Conservation (phyloP, 2,113 vertebrate genomes). For the Psittacara wagleri region DNA sequence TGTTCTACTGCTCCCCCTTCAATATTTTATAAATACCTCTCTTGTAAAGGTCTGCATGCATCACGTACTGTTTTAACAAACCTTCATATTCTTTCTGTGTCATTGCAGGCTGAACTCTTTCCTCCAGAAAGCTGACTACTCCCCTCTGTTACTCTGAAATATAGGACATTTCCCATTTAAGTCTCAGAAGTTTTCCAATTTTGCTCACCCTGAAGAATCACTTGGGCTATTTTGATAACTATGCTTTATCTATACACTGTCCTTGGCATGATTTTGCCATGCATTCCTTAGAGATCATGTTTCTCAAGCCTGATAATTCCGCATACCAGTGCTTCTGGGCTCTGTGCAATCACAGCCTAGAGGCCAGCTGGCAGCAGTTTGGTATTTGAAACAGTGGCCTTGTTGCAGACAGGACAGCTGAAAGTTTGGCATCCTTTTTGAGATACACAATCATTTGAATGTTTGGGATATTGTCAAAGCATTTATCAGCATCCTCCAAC, state of each 20-base stretch:
- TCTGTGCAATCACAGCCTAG: background rate
- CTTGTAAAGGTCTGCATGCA: background rate
- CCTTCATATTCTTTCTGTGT: background rate
- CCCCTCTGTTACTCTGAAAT: background rate
- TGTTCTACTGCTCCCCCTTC: background rate
- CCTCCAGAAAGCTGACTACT: background rate
- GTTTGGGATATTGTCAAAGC: background rate
- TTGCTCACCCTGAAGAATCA: background rate
- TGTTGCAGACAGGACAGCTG: background rate
- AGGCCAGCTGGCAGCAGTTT: background rate
- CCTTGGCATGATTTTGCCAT: background rate
- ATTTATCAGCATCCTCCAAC: background rate
- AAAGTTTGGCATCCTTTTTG: background rate
- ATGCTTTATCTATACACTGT: background rate
- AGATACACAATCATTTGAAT: fast-evolving
- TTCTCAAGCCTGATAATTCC: background rate
- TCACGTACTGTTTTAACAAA: background rate
- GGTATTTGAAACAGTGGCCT: background rate
- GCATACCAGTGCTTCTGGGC: background rate
- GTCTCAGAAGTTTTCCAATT: background rate
- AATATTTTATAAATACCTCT: background rate
- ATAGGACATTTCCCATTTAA: background rate
- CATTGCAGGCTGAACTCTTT: background rate
- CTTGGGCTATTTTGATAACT: background rate
- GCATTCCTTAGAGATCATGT: background rate